Base-by-base conservation (phyloP, 2,113 vertebrate genomes). In the Sturnus vulgaris region DNA sequence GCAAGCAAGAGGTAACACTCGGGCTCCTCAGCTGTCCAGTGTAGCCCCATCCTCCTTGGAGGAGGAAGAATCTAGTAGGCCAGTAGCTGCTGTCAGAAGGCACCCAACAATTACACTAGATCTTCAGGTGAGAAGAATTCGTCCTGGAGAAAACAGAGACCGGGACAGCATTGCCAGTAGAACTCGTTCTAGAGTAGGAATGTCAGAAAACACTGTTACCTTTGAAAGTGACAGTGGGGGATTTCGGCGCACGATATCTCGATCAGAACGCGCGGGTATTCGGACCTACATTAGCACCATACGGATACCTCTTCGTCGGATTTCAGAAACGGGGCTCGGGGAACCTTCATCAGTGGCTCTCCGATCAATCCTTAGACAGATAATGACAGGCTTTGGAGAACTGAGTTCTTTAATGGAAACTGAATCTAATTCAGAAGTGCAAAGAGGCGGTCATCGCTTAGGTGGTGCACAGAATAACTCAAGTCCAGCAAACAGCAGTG, bases 321-420 rank as follows among this genome's bases (percentile, higher is more conserved):
- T 99, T 87, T 99, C 99, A 10, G 98, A 99, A 95, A 98, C 98
- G 0, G 98, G 99, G 47, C 96, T 99, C 20, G 98, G 98, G 5
- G 99, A 99, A 46, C 99, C 99, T 35, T 99, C 99, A 20, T 99
- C 98, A 11, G 98, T 98, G 12, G 98, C 98, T n/a, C 97, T 99
- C 68, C 98, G 98, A 20, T 99, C 99, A 42, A 99, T 99, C 92
- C 97, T 99, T 92, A 98, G 99, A 30, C 99, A 99, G 96, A 99
- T 99, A 69, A 99, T 99, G 99, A 99, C 98, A 12, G 99, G 99
- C 57, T 99, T 99, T 93, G 99, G 99, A 86, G 99, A 99, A 78
- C 96, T 99, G 80, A 99, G 98, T 92, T 99, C 99, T 69, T 97
- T 99, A 68, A 99, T 99, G 98, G 99, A 99, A 97, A 99, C 98